phyloP scores from a whole-genome alignment of 2,888 invertebrate species.

The Patella ulyssiponensis region DNA sequence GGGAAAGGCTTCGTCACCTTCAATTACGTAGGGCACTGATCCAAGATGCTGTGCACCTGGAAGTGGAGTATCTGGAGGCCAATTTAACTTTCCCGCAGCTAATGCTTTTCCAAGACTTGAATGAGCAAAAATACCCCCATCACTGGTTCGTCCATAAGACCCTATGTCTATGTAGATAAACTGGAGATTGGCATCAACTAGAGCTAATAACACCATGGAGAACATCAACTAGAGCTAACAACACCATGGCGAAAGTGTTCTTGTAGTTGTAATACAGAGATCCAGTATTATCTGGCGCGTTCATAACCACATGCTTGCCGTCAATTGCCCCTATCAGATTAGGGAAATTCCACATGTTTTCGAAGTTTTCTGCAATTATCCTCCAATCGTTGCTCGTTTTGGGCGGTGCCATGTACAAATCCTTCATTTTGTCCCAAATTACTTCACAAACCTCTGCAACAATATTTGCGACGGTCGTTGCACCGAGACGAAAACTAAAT shows the following conservation, averaged over 20 bases:
- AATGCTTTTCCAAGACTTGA: constrained; percentile 19
- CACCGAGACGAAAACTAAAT: constrained; percentile 18
- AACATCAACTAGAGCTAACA: too few species aligned
- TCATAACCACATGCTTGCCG: constrained; percentile 37
- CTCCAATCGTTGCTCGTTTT: constrained; percentile 8
- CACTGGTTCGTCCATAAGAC: constrained; percentile 61
- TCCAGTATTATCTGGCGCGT: constrained; percentile 25
- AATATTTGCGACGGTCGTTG: constrained; percentile 19
- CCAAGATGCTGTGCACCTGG: constrained; percentile 33
- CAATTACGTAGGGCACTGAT: constrained; percentile 41
- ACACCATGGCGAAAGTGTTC: constrained; percentile 40
- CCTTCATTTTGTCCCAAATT: background rate
- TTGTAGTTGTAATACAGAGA: constrained; percentile 35
- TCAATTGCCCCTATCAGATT: constrained; percentile 51
- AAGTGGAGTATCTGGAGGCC: constrained; percentile 12
- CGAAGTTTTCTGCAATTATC: constrained; percentile 29
- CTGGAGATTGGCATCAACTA: constrained; percentile 70
- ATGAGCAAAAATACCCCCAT: constrained; percentile 58
- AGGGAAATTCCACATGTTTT: constrained; percentile 63
- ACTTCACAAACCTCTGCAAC: constrained; percentile 24
- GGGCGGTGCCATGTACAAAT: too few species aligned
- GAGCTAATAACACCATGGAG: constrained; percentile 50
- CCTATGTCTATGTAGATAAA: constrained; percentile 68
- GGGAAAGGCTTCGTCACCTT: constrained; percentile 55
- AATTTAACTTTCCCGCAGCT: constrained; percentile 7